These are phyloP conservation scores for Salminus brasiliensis DNA, from an alignment of 2,113 vertebrate genomes.

Conservation along the genomic window DNA sequence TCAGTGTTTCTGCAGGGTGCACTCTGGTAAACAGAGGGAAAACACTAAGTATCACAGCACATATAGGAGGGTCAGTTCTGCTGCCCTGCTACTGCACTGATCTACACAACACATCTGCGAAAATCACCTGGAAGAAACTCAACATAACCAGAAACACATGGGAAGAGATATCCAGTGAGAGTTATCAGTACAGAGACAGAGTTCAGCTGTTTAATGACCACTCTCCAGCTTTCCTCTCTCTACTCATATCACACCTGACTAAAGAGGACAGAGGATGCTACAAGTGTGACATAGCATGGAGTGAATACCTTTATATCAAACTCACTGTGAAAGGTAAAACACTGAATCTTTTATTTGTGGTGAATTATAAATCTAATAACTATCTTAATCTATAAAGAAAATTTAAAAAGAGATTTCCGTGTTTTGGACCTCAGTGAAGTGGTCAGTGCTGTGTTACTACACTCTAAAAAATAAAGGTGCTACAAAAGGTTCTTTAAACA, in stretches of 20 bases:
- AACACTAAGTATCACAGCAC: background rate
- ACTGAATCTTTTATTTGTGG: too few species aligned
- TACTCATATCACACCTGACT: slow-evolving; percentile 24
- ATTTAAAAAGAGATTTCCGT: too few species aligned
- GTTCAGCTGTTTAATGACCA: background rate
- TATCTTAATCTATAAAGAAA: too few species aligned
- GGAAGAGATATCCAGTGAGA: background rate
- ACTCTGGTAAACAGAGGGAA: background rate
- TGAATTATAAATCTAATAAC: too few species aligned
- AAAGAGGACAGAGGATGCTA: background rate
- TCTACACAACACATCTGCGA: background rate
- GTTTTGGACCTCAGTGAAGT: too few species aligned
- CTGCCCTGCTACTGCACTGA: background rate
- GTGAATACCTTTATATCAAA: background rate
- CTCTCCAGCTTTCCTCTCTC: slow-evolving; percentile 16
- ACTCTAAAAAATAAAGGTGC: too few species aligned
- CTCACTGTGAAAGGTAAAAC: background rate
- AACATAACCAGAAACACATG: background rate
- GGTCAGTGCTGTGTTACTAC: too few species aligned
- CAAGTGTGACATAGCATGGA: background rate
- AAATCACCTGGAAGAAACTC: background rate
- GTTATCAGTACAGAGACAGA: background rate
- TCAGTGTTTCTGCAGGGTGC: too few species aligned
- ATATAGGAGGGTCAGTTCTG: background rate
- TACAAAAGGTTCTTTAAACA: too few species aligned